Conservation (phyloP, 2,113 vertebrate genomes). For the Girardinichthys multiradiatus region DNA sequence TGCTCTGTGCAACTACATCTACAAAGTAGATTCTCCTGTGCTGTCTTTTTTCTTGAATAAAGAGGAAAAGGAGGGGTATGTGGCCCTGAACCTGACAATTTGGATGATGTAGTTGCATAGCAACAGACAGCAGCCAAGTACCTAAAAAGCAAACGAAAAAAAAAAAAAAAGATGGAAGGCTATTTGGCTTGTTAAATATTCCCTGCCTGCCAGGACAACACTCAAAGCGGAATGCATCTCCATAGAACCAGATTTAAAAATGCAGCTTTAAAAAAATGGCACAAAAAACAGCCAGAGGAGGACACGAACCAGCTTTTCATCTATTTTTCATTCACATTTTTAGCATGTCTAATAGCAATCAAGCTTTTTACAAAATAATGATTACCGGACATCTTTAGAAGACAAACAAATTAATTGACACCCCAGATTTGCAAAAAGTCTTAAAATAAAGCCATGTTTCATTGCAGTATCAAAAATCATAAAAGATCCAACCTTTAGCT, state of each 20-base stretch:
- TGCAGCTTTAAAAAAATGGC: slow-evolving; percentile 25
- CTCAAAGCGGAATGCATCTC: slow-evolving; percentile 55
- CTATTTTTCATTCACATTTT: slow-evolving; percentile 1
- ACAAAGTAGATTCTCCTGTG: slow-evolving; percentile 57
- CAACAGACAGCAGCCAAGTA: slow-evolving; percentile 73
- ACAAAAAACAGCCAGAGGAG: slow-evolving; percentile 14
- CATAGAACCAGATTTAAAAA: slow-evolving; percentile 58
- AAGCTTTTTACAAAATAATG: slow-evolving; percentile 15
- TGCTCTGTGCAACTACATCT: slow-evolving; percentile 30
- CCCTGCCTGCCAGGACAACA: slow-evolving; percentile 60
- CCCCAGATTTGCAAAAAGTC: no score
- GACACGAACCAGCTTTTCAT: slow-evolving; percentile 35
- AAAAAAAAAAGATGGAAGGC: slow-evolving; percentile 49
- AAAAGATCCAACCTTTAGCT: background rate
- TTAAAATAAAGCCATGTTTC: background rate
- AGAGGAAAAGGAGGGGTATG: slow-evolving; percentile 44
- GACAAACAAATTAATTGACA: background rate
- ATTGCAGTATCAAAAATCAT: background rate
- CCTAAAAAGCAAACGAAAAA: slow-evolving; percentile 64
- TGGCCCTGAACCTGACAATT: slow-evolving; percentile 74
- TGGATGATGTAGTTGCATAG: slow-evolving; percentile 77
- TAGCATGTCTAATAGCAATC: background rate
- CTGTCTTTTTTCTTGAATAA: slow-evolving; percentile 40
- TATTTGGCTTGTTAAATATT: slow-evolving; percentile 77
- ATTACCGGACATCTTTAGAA: slow-evolving; percentile 40